Evolutionary conservation across 64 coral and sea anemone genomes (phyloP), one percentile per base, ranked within the genome.

Genomic region (Montipora sp.): DNA sequence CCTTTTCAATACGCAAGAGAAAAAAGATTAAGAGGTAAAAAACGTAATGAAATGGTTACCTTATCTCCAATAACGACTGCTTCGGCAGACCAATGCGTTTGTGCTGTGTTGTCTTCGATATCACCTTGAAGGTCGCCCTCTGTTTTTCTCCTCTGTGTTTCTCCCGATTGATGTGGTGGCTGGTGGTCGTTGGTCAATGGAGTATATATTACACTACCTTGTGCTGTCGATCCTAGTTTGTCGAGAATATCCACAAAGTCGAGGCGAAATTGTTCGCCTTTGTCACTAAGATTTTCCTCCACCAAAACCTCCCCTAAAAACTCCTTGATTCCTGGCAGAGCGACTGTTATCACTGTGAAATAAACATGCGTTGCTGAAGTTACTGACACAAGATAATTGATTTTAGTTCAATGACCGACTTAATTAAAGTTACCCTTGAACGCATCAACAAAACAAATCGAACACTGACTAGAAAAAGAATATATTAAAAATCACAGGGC

Each of bases 271-370:
- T 81, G 87, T 23, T 95, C 94, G 43, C 83, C 94, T 43, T 95
- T 78, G 50, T 95, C 94, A 5, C 88, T 75, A 11, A 95, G 83
- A 0, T 74, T 90, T 73, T 95, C 94, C 44, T 76, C 71, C 53
- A 63, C 83, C 57, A 95, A 79, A 78, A 84, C 83, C 58, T 95
- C 89, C 59, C 81, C 73, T n/a, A 95, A 50, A 51, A 80, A 95
- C 84, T 72, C 63, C 47, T 87, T 50, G 51, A 95, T 87, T 75
- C 94, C 94, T 21, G 94, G 94, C 73, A 95, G 59, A 22, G 93
- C 89, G 80, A 91, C 7, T 66, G 86, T 73, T 22, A 95, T 95
- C 89, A 95, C 93, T 95, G 51, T 36, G 24, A 95, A 95, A 80
- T 60, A 45, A 91, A 91, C 80, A 69, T 55, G 83, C 61, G 51